Base-by-base conservation (phyloP, 2,797 vertebrate genomes). In the Acipenser oxyrinchus region DNA sequence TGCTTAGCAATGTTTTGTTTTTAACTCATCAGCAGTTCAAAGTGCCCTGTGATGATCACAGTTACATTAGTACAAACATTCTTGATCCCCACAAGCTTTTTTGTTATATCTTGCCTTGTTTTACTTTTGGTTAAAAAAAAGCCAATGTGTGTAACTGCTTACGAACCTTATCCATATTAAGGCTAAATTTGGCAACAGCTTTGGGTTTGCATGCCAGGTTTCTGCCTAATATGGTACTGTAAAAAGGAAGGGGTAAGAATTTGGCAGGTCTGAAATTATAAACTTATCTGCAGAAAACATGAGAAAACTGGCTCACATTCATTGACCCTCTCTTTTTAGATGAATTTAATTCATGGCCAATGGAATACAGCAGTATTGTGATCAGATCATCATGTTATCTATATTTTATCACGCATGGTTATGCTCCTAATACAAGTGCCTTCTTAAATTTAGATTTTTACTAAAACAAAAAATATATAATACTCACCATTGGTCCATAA, bases 141-240 rank as follows among this genome's bases (percentile, higher is more conserved):
- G 5, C 37, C 3, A 37, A 62, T 60, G 51, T 48, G 6, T 11
- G 51, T 51, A 52, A 48, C 58, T 57, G 51, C 66, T 62, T 62
- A 71, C 53, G 13, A 67, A 49, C 50, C 67, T 51, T 71, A 61
- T 58, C 63, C 70, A 71, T 62, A 68, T 62, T 60, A 12, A 48
- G 58, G 11, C 12, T 68, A 68, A 59, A 51, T 62, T 51, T 68
- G 66, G 63, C 66, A 71, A 48, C n/a, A 6, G 8, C 52, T 6
- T 8, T 18, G 10, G 18, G 5, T 48, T 50, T 51, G 52, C 66
- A 5, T 65, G 63, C 60, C 70, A 71, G 18, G 18, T 68, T 68
- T 60, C 60, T 60, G 7, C 66, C 70, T 65, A 65, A 68, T 64
- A 68, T 65, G 70, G 70, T 62, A 49, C 55, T 62, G 70, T 65